Conservation (phyloP, 2,888 invertebrate genomes). For the Altica lythri region DNA sequence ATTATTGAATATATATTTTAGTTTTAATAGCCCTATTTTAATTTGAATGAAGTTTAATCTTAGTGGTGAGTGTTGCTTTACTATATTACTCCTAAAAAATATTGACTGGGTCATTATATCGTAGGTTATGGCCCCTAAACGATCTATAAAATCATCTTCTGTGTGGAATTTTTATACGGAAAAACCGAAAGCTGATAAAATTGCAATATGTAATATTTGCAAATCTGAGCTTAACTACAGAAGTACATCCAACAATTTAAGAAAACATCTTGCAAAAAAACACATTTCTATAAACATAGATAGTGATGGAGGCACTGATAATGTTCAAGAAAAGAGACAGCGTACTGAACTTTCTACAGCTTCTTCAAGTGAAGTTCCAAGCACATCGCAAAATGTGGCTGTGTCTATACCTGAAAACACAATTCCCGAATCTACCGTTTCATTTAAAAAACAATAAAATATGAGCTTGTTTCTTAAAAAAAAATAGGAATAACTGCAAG, state of each 20-base stretch:
- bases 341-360: too few relatives aligned
- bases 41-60: too few relatives aligned
- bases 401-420: not conserved
- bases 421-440: not conserved
- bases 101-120: too few relatives aligned
- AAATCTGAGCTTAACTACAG: conserved; percentile 32
- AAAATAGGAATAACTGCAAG: conserved; percentile 9
- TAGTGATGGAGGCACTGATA: too few relatives aligned
- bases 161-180: conserved; percentile 14
- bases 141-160: not conserved
- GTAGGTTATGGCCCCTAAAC: conserved; percentile 11
- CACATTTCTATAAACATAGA: conserved; percentile 22
- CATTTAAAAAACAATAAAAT: conserved; percentile 1
- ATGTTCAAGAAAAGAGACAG: too few relatives aligned
- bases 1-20: too few relatives aligned
- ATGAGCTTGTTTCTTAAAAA: too few relatives aligned
- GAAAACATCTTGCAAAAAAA: conserved; percentile 37
- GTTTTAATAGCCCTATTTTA: too few relatives aligned
- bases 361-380: not conserved
- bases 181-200: conserved; percentile 6
- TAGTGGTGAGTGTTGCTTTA: too few relatives aligned
- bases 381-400: not conserved
- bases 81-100: too few relatives aligned
- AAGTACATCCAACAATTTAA: conserved; percentile 28
- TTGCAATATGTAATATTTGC: conserved; percentile 29